Base-by-base conservation (phyloP, 2,113 vertebrate genomes). In the Synodontis membranacea region DNA sequence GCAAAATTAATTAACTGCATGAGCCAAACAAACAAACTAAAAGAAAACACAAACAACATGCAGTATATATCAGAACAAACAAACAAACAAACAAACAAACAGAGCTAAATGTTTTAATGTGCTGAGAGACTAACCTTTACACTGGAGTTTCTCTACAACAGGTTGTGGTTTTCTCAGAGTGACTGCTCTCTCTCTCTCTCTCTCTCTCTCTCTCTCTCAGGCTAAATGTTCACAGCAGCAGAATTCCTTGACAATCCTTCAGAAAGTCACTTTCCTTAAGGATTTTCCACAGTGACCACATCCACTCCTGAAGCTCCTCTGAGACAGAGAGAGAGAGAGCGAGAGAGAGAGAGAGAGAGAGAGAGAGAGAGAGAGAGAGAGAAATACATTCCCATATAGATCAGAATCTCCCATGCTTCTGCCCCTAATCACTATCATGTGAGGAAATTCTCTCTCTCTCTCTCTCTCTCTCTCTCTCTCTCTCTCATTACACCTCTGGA, bases 401-500 rank as follows among this genome's bases (percentile, higher is more conserved):
- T 68, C 8, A 72, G 68, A 72, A 23, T 44, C 21, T 72, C 68
- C 9, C 68, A 42, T 5, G 37, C 56, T 31, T 76, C 54, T 39
- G 5, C 17, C 12, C 46, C 48, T 91, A 93, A 95, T 93, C 92
- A 1, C 86, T 90, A 91, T 95, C 95, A 95, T 94, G 95, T 95
- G 94, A 94, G 91, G 58, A 50, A 54, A 68, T 82, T 90, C 87
- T 56, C 64, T 68, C 64, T 14, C 28, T 58, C 54, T 58, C 54
- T 58, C 54, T 58, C 54, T 58, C 56, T 58, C 56, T 89, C 87
- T 54, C 58, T 62, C 58, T 90, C 87, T 56, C 64, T 54, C 58
- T 64, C 64, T 15, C 78, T 62, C 64, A 4, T 28, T n/a, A 54
- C 8, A 54, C 46, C 76, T 37, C n/a, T 17, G 54, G 28, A 72